These are phyloP conservation scores for Sinocyclocheilus anophthalmus DNA, from an alignment of 2,113 vertebrate genomes.

Conservation along the genomic window DNA sequence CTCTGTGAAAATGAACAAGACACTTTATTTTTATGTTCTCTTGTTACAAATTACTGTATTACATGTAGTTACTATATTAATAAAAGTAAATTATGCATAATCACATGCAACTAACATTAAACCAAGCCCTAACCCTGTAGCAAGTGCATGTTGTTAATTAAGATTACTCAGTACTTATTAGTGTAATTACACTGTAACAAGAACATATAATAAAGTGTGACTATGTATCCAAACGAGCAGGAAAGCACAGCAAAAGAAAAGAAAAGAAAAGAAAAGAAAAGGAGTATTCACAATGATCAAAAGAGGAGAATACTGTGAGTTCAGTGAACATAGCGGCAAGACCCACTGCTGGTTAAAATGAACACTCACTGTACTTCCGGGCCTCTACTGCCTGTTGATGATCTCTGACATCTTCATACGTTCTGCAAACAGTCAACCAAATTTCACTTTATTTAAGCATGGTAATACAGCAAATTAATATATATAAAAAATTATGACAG, in stretches of 20 bases:
- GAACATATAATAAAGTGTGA: no score
- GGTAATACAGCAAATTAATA: background rate
- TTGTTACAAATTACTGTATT: background rate
- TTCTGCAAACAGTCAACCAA: background rate
- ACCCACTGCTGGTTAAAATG: conserved; percentile 50
- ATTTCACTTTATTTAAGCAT: background rate
- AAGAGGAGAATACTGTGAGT: background rate
- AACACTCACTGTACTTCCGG: background rate
- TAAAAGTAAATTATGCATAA: background rate
- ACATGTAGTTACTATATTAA: background rate
- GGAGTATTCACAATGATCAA: background rate
- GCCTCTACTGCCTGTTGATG: background rate
- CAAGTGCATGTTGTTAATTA: background rate
- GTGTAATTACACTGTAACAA: background rate
- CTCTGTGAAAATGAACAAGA: background rate
- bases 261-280: no score
- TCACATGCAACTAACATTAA: no score
- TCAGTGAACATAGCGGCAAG: conserved; percentile 17
- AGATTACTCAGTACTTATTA: background rate
- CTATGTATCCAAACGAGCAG: background rate
- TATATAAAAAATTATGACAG: background rate
- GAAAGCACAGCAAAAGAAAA: background rate
- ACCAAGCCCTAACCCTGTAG: no score
- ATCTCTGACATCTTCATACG: background rate
- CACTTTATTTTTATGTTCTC: background rate